Evolutionary conservation across 2,113 vertebrate genomes (phyloP), one percentile per base, ranked within the genome.

Genomic region (Petrocephalus microphthalmus): DNA sequence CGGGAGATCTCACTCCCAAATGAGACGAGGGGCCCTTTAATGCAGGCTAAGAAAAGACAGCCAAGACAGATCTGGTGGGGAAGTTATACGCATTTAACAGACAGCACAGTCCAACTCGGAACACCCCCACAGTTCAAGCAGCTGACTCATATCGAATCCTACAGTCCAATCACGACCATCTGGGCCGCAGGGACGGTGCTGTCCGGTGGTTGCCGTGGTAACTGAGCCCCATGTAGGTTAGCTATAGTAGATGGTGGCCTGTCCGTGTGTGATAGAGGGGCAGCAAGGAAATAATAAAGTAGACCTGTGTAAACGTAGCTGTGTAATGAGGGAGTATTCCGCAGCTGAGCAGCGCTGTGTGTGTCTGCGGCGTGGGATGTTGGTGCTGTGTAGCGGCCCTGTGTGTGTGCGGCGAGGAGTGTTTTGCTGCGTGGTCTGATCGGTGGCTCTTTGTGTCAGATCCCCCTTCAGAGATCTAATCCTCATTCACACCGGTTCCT

Each of bases 161-260:
- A 74, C 67, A 74, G 29, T 74, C 67, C 67, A 74, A 74, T 74
- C 67, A 74, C 25, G 67, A 74, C 67, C 67, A 74, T 74, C 67
- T 74, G 67, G 67, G 29, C 67, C 29, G 0, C 25, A 19, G 67
- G 25, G 67, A 74, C 67, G 25, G 67, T 74, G 11, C 25, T 74
- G 67, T 74, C 67, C 29, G 29, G 67, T 74, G 67, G 67, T 74
- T 74, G 67, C 67, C 67, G 29, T 74, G 67, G 67, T 74, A 74
- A 74, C 67, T 74, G 67, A 74, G 29, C 67, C 67, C 67, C 29
- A 74, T 74, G 29, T 74, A 74, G 29, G 67, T 74, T 74, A 74
- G 25, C 67, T 74, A 74, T 17, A 74, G 67, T 74, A 74, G 67
- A 74, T 74, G 67, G 67, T 74, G 29, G 29, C 5, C 67, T 74